Evolutionary conservation across 2,113 vertebrate species (phyloP).

Genomic region (Shinisaurus crocodilurus): DNA sequence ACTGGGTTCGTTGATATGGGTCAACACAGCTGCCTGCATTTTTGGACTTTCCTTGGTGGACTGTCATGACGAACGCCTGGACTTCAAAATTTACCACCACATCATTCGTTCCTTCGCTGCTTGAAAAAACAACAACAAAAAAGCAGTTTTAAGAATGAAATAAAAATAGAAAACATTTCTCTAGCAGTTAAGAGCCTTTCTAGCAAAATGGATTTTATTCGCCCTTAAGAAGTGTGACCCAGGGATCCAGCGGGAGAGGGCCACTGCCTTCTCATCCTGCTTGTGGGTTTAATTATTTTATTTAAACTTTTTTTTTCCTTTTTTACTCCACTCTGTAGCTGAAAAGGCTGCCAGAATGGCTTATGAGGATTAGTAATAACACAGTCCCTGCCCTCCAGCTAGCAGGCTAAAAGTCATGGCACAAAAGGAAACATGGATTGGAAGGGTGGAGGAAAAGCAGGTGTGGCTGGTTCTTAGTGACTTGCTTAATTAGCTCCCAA

Average conservation of each 20-base stretch:
- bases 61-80: no score
- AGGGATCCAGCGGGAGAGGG: neutral
- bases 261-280: neutral
- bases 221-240: accelerated
- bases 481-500: no score
- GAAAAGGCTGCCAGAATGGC: neutral
- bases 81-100: no score
- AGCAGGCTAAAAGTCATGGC: neutral
- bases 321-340: neutral
- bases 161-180: neutral
- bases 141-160: neutral
- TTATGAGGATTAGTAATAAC: neutral
- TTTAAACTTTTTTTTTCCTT: no score
- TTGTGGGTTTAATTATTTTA: neutral
- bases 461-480: neutral
- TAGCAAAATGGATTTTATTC: neutral
- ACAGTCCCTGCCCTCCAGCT: neutral
- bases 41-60: no score
- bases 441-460: neutral
- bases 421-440: neutral
- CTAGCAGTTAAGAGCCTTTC: no score
- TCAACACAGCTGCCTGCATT: no score
- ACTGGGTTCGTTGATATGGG: no score
- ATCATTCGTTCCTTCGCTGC: no score
- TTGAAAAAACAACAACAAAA: no score